Conservation (phyloP, 2,113 vertebrate species). For the Hemiscyllium ocellatum region DNA sequence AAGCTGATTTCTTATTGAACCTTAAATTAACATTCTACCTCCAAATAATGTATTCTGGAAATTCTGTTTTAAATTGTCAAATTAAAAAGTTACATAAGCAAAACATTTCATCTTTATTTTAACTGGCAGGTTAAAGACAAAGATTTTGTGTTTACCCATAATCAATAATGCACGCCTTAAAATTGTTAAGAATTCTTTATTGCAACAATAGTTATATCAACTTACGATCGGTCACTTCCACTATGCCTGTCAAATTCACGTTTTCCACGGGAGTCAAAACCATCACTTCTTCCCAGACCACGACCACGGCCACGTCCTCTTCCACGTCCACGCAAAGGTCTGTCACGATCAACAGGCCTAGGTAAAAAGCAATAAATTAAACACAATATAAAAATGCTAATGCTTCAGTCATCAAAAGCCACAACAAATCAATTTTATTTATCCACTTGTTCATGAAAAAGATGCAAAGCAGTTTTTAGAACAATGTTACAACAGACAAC, state of each 20-base stretch:
- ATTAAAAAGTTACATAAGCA: background rate
- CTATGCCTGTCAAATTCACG: conserved; percentile 97
- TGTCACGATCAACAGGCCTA: conserved; percentile 71
- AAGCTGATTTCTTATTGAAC: background rate
- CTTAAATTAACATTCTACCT: background rate
- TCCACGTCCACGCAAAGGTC: conserved; percentile 81
- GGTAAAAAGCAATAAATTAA: background rate
- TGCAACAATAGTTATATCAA: conserved; percentile 40
- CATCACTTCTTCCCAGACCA: conserved; percentile 83
- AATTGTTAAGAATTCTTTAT: background rate
- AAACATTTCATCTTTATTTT: background rate
- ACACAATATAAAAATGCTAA: background rate
- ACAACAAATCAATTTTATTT: background rate
- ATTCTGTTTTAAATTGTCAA: background rate
- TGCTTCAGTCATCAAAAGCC: background rate
- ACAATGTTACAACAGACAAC: background rate
- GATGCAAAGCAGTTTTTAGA: background rate
- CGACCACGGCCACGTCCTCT: conserved; percentile 79
- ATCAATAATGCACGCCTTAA: too few species aligned
- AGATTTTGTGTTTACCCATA: background rate
- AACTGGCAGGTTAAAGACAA: background rate
- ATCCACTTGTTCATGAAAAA: background rate
- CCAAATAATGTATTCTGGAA: background rate
- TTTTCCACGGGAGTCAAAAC: conserved; percentile 92
- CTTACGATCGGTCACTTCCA: conserved; percentile 96